Percentiles rank a stretch among this genome's conserved stretches.
These are phyloP conservation scores for Drosophila multiciliata DNA, from an alignment of 2,888 invertebrate species.

Conservation along the genomic window DNA sequence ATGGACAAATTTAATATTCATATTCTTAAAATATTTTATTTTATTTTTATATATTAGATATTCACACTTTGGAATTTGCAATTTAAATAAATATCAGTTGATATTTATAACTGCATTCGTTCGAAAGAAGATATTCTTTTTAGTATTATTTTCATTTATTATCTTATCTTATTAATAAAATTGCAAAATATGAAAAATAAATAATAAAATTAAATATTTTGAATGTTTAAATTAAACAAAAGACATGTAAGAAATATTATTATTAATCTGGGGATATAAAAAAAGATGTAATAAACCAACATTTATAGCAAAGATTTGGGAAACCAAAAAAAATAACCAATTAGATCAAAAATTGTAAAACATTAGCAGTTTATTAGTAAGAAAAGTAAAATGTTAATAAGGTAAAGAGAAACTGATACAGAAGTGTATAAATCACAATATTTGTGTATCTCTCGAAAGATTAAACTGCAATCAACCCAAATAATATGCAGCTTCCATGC, in stretches of 20 bases:
- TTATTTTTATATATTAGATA: too few species aligned
- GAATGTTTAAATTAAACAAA: background rate
- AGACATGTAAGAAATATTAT: too few species aligned
- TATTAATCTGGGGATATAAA: too few species aligned
- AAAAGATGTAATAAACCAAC: background rate
- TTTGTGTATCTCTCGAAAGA: background rate
- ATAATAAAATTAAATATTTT: too few species aligned
- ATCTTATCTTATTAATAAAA: too few species aligned
- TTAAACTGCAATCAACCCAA: background rate
- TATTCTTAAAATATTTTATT: too few species aligned
- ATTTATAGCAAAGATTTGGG: background rate
- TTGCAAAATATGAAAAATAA: too few species aligned
- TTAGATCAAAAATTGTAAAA: background rate
- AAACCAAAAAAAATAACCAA: background rate
- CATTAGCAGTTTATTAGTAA: background rate
- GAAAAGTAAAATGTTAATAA: background rate
- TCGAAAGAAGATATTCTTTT: too few species aligned
- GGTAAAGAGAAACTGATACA: background rate
- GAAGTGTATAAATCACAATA: background rate
- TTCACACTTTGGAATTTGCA: background rate
- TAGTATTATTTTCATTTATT: too few species aligned
- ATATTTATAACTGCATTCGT: background rate
- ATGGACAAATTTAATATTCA: background rate
- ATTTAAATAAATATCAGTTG: background rate
- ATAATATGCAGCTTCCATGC: conserved; percentile 12